Conservation (phyloP, 2,113 vertebrate genomes). For the Abramis brama region DNA sequence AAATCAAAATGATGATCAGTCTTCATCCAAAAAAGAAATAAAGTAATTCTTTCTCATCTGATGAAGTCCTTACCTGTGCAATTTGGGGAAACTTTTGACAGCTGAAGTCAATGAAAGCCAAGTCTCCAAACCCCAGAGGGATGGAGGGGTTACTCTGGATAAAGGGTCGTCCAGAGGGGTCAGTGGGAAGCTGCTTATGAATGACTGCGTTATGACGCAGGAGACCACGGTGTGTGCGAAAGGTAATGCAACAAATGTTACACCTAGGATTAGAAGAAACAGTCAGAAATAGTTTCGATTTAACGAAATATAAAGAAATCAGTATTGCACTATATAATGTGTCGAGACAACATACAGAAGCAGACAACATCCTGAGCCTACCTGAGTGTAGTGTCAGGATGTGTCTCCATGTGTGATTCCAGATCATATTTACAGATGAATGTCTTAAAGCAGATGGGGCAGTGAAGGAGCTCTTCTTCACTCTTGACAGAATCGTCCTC, state of each 20-base stretch:
- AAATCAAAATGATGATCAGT: background rate
- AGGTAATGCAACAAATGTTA: conserved; percentile 91
- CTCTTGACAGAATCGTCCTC: conserved; percentile 64
- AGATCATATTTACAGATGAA: conserved; percentile 91
- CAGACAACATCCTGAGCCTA: conserved; percentile 55
- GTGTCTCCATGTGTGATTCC: conserved; percentile 93
- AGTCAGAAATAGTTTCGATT: background rate
- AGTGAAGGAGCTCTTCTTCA: conserved; percentile 84
- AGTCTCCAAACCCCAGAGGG: conserved; percentile 93
- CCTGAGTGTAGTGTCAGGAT: conserved; percentile 90
- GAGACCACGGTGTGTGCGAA: conserved; percentile 90
- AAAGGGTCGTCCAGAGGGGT: conserved; percentile 89
- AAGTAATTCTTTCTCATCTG: background rate
- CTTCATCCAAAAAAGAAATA: background rate
- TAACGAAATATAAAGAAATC: background rate
- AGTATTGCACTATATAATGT: no score
- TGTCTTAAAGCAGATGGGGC: conserved; percentile 93
- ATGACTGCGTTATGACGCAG: conserved; percentile 91
- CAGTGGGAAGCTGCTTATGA: conserved; percentile 93
- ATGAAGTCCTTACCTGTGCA: conserved; percentile 83
- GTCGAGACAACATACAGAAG: background rate
- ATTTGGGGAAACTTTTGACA: conserved; percentile 94
- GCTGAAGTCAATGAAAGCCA: conserved; percentile 98
- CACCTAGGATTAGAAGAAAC: conserved; percentile 77
- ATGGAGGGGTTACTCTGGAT: conserved; percentile 98